These are phyloP conservation scores for Cephalotes varians DNA, from an alignment of 2,888 invertebrate species.

Conservation along the genomic window DNA sequence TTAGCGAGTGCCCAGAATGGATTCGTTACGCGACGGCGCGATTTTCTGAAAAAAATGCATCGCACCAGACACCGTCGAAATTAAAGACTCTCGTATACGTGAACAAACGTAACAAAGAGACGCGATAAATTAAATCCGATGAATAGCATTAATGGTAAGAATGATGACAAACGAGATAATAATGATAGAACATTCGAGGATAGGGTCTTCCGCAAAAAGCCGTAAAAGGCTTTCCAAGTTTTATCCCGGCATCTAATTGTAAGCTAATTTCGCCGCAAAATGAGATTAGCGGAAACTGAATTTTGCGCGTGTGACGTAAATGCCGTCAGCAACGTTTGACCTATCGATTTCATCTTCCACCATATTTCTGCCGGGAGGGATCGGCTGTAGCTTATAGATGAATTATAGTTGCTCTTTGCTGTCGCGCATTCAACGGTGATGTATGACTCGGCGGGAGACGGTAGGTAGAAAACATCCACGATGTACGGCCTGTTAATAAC, in stretches of 20 bases:
- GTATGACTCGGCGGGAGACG: conserved; percentile 83
- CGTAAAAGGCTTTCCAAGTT: not conserved
- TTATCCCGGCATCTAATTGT: not conserved
- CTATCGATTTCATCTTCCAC: conserved; percentile 81
- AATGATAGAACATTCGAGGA: not conserved
- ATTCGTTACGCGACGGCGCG: conserved; percentile 58
- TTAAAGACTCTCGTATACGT: conserved; percentile 66
- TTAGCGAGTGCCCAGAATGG: conserved; percentile 56
- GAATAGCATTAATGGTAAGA: not conserved
- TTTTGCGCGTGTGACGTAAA: conserved; percentile 65
- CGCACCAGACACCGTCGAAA: conserved; percentile 59
- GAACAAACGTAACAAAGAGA: conserved; percentile 64
- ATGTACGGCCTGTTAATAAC: conserved; percentile 83
- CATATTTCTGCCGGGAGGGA: conserved; percentile 75
- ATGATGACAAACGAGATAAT: not conserved
- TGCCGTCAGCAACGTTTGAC: conserved; percentile 73
- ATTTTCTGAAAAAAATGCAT: conserved; percentile 47
- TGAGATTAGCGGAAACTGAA: conserved; percentile 59
- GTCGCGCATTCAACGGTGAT: conserved; percentile 83
- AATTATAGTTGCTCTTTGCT: conserved; percentile 84
- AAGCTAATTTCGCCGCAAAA: not conserved
- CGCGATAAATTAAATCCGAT: conserved; percentile 48
- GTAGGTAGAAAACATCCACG: conserved; percentile 80
- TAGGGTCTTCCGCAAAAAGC: not conserved
- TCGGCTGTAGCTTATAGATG: conserved; percentile 81